These are phyloP conservation scores for Ochotona princeps DNA, from an alignment of 2,113 vertebrate species.

Conservation along the genomic window DNA sequence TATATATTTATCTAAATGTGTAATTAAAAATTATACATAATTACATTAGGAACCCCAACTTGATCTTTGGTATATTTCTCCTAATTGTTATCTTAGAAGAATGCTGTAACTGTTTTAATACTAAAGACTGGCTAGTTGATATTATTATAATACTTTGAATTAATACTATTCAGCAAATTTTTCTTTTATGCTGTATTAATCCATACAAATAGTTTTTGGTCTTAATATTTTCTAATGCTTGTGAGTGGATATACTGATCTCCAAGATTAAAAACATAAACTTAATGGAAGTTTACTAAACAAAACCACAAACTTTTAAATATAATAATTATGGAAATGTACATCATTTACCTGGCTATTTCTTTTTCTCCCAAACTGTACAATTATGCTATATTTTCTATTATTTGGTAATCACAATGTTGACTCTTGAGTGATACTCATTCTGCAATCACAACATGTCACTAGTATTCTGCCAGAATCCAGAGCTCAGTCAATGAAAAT, in stretches of 20 bases:
- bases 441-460: too few species aligned
- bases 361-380: not conserved
- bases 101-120: not conserved
- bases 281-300: not conserved
- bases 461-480: not conserved
- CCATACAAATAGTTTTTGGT: not conserved
- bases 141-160: not conserved
- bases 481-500: not conserved
- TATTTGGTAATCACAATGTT: not conserved
- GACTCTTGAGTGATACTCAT: too few species aligned
- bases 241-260: not conserved
- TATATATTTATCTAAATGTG: not conserved
- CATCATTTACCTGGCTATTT: not conserved
- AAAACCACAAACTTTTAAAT: not conserved
- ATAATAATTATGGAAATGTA: not conserved
- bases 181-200: not conserved
- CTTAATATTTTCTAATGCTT: not conserved
- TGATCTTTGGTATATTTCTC: not conserved
- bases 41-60: not conserved
- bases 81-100: not conserved
- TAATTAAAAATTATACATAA: conserved; percentile 20
- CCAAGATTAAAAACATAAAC: not conserved
- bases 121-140: not conserved
- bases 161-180: not conserved
- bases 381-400: not conserved